phyloP scores from a whole-genome alignment of 2,113 vertebrate species.

The Percina caprodes region DNA sequence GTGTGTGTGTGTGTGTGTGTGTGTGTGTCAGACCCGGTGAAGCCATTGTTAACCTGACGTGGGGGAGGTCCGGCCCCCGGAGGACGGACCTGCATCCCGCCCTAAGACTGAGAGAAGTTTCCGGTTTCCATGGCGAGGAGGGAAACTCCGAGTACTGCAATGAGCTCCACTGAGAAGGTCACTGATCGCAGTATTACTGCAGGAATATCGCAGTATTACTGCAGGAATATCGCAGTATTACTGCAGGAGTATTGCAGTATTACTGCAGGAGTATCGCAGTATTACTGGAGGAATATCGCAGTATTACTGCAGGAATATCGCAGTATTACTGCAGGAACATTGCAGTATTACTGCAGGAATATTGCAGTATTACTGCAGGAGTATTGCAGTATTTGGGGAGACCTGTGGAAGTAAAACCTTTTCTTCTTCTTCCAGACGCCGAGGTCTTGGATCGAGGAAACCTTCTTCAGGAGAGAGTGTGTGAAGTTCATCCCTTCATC shows the following conservation, averaged over 20 bases:
- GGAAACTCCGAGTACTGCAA: conserved; percentile 2
- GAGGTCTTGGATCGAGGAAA: conserved; percentile 94
- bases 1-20: too few species aligned
- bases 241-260: neutral
- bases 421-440: conserved; percentile 82
- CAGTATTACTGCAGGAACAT: neutral
- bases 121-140: conserved; percentile 8
- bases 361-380: neutral
- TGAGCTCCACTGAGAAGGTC: conserved; percentile 68
- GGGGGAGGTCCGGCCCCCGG: too few species aligned
- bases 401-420: conserved; percentile 19
- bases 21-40: too few species aligned
- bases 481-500: conserved; percentile 89
- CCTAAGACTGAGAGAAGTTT: neutral
- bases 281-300: neutral
- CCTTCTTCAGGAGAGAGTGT: conserved; percentile 94
- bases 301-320: neutral
- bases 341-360: neutral
- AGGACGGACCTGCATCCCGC: too few species aligned
- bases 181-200: neutral
- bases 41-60: too few species aligned
- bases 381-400: neutral
- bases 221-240: neutral
- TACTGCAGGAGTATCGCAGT: neutral
- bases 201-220: neutral